Evolutionary conservation across 2,797 vertebrate species (phyloP).

Genomic region (Macroramphosus scolopax): DNA sequence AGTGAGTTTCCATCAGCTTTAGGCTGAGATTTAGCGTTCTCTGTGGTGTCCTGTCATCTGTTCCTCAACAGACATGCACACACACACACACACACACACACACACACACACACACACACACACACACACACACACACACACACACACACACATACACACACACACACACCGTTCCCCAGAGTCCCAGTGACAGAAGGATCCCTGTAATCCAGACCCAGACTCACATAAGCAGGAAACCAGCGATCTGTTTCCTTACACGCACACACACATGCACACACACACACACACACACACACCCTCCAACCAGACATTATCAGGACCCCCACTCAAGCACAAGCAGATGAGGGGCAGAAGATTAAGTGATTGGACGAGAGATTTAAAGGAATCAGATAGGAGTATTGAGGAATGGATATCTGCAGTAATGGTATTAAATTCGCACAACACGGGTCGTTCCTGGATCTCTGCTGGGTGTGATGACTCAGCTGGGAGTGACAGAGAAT

Average conservation of each 20-base stretch:
- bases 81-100: no score
- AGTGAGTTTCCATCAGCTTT: conserved; percentile 22
- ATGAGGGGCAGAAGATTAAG: conserved; percentile 35
- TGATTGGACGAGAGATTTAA: conserved; percentile 19
- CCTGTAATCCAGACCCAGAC: conserved; percentile 63
- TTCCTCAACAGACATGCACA: no score
- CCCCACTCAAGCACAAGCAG: conserved; percentile 1
- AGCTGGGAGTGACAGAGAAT: no score
- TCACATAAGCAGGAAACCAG: conserved; percentile 28
- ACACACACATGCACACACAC: conserved; percentile 1
- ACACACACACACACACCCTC: conserved; percentile 8
- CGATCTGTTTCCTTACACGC: conserved; percentile 49
- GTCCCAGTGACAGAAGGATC: conserved; percentile 56
- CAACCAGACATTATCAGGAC: conserved; percentile 9
- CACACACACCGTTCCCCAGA: conserved; percentile 21
- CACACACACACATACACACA: conserved; percentile 9
- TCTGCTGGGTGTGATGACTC: no score
- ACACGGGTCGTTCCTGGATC: neutral
- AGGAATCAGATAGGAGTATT: conserved; percentile 10
- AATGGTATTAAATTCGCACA: neutral
- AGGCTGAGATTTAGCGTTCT: conserved; percentile 37
- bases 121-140: neutral
- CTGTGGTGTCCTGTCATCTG: conserved; percentile 37
- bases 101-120: no score
- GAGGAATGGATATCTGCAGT: neutral